These are phyloP conservation scores for Sus scrofa DNA, from an alignment of 2,113 vertebrate genomes.

Conservation along the genomic window T2T-Sscrofa CM000826.6:149021501-149022000, in stretches of 20 bases:
- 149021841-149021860: neutral
- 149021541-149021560: too few relatives aligned
- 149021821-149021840: neutral
- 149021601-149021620: too few relatives aligned
- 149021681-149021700: too few relatives aligned
- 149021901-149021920: neutral
- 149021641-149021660: too few relatives aligned
- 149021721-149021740: accelerated
- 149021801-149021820: neutral
- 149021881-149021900: neutral
- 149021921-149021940: neutral
- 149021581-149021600: too few relatives aligned
- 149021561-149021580: too few relatives aligned
- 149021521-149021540: too few relatives aligned
- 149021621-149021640: too few relatives aligned
- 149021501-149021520: too few relatives aligned
- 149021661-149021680: too few relatives aligned
- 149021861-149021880: neutral
- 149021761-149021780: neutral
- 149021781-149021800: neutral
- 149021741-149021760: neutral
- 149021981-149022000: neutral
- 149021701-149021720: too few relatives aligned
- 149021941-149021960: neutral
- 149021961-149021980: neutral